Conservation (phyloP, 1,140 invertebrate species). For the Drosophila equinoxialis region DNA sequence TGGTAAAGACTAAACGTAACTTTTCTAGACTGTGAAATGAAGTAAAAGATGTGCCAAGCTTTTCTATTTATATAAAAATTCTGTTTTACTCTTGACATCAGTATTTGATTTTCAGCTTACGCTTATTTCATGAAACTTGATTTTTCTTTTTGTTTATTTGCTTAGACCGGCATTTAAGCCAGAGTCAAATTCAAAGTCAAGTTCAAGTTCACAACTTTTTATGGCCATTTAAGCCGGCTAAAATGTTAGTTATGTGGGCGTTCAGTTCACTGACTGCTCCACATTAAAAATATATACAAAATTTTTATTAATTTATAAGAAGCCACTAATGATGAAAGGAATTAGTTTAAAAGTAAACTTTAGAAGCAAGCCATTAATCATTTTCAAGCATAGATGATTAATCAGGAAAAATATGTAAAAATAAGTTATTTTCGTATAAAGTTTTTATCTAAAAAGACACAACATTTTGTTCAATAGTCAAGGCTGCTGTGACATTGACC, state of each 20-base stretch:
- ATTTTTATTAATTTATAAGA: background rate
- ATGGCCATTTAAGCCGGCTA: background rate
- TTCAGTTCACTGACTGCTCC: constrained; percentile 23
- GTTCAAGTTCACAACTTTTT: constrained; percentile 1
- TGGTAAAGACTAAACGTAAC: too few relatives aligned
- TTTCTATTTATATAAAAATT: background rate
- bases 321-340: too few relatives aligned
- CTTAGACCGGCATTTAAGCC: background rate
- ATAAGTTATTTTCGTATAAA: too few relatives aligned
- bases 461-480: background rate
- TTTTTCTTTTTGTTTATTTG: background rate
- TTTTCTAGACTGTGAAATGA: background rate
- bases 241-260: constrained; percentile 1
- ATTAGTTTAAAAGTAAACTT: too few relatives aligned
- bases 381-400: too few relatives aligned
- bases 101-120: background rate
- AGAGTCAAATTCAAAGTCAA: constrained; percentile 14
- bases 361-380: too few relatives aligned
- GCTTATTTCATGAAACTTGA: constrained; percentile 10
- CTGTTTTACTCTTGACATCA: background rate
- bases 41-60: background rate
- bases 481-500: constrained; percentile 23
- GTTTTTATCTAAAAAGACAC: too few relatives aligned
- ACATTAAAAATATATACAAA: background rate
- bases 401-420: too few relatives aligned